These are phyloP conservation scores for Eidolon dupreanum DNA, from an alignment of 2,797 vertebrate species.

Conservation along the genomic window DNA sequence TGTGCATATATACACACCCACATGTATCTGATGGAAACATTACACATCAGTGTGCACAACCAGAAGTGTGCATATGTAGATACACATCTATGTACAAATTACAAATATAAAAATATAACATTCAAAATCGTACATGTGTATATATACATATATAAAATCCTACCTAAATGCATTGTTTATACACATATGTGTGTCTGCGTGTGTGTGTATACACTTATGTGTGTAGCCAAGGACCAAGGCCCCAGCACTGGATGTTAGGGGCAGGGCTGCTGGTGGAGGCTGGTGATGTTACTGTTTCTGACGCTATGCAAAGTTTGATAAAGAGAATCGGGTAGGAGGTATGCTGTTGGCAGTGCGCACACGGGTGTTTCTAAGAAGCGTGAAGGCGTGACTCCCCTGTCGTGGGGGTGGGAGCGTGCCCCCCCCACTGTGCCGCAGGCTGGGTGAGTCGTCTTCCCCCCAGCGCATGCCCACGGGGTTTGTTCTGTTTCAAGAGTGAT, in stretches of 20 bases:
- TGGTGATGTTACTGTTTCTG: not conserved
- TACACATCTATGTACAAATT: not conserved
- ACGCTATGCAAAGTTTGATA: not conserved
- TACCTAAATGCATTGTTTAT: not conserved
- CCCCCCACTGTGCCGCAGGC: not conserved
- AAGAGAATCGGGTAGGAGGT: not conserved
- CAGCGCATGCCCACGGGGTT: rapidly evolving
- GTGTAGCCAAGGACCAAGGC: not conserved
- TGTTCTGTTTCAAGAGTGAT: not conserved
- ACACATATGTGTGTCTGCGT: too few species aligned
- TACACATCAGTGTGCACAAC: not conserved
- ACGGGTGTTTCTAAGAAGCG: not conserved
- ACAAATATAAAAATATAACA: not conserved
- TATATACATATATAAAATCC: not conserved
- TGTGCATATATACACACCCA: not conserved
- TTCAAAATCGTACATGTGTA: not conserved
- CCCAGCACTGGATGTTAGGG: not conserved
- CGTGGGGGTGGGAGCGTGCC: not conserved
- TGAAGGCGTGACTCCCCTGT: not conserved
- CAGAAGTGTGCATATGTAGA: not conserved
- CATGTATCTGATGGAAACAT: not conserved
- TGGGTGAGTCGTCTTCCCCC: not conserved
- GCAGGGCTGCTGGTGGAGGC: not conserved
- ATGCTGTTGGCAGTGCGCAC: not conserved
- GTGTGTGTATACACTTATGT: too few species aligned